These are phyloP conservation scores for Notoglanidium macrostoma DNA, from an alignment of 2,797 vertebrate species.

Conservation along the genomic window DNA sequence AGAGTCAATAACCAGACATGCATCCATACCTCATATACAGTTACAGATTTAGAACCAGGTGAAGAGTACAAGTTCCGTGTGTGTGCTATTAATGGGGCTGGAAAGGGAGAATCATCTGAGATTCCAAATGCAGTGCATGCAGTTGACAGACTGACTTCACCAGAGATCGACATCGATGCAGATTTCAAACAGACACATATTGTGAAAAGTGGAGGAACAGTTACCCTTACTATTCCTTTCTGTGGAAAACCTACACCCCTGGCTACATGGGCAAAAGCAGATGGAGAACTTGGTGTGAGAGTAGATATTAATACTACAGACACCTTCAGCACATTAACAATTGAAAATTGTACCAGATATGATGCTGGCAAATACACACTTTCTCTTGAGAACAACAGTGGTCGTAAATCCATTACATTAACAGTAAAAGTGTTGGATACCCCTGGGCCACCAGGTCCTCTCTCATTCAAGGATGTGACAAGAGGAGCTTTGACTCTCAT, in stretches of 20 bases:
- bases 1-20: conserved; percentile 91
- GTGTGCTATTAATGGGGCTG: conserved; percentile 90
- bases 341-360: conserved; percentile 93
- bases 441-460: conserved; percentile 91
- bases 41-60: conserved; percentile 86
- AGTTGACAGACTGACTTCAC: conserved; percentile 89
- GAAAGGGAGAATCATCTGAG: conserved; percentile 89
- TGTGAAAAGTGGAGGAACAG: conserved; percentile 90
- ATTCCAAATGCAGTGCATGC: conserved; percentile 84
- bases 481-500: conserved; percentile 89
- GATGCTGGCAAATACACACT: conserved; percentile 96
- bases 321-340: conserved; percentile 87
- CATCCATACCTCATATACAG: conserved; percentile 87
- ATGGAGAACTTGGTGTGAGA: conserved; percentile 87
- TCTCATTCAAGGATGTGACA: conserved; percentile 94
- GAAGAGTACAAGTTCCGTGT: conserved; percentile 97
- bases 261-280: conserved; percentile 89
- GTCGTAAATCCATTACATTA: conserved; percentile 93
- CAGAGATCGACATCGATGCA: conserved; percentile 93
- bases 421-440: conserved; percentile 95
- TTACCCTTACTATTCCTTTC: conserved; percentile 88
- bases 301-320: conserved; percentile 91
- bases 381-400: conserved; percentile 94
- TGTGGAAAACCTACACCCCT: conserved; percentile 90
- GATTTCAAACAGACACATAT: conserved; percentile 97